Evolutionary conservation across 2,797 vertebrate genomes (phyloP).

Genomic region (Phalloptychus januarius): DNA sequence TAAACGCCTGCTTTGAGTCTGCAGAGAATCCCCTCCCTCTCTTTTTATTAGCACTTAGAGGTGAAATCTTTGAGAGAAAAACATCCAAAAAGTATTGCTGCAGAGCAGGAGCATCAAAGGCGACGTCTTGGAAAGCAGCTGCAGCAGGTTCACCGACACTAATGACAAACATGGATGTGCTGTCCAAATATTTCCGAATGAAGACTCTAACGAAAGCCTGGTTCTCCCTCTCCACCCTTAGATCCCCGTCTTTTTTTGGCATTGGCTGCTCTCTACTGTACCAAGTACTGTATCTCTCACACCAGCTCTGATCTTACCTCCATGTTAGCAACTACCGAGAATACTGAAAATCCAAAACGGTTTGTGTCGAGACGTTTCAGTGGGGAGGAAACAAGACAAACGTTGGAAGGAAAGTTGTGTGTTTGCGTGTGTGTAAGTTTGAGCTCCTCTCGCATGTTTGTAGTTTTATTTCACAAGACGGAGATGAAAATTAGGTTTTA

Average conservation of each 20-base stretch:
- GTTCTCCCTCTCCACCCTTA: conserved; percentile 41
- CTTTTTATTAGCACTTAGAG: conserved; percentile 28
- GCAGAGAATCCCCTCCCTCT: too few species aligned
- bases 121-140: conserved; percentile 30
- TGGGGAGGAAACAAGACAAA: conserved; percentile 12
- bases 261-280: conserved; percentile 68
- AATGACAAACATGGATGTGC: conserved; percentile 61
- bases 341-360: conserved; percentile 55
- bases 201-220: conserved; percentile 67
- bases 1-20: too few species aligned
- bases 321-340: conserved; percentile 63
- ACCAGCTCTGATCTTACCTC: conserved; percentile 78
- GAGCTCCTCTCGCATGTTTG: conserved; percentile 54
- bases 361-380: conserved; percentile 45
- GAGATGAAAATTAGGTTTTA: conserved; percentile 49
- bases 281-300: conserved; percentile 77
- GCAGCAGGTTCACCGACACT: conserved; percentile 56
- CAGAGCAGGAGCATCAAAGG: conserved; percentile 30
- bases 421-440: conserved; percentile 43
- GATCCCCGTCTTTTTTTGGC: conserved; percentile 14
- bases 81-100: conserved; percentile 30
- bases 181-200: conserved; percentile 42
- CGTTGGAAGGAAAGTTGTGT: conserved; percentile 38
- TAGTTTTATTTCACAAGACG: conserved; percentile 45
- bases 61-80: conserved; percentile 24